Evolutionary conservation across 2,888 invertebrate genomes (phyloP), one percentile per base, ranked within the genome.

Genomic region (Peribatodes rhomboidaria): DNA sequence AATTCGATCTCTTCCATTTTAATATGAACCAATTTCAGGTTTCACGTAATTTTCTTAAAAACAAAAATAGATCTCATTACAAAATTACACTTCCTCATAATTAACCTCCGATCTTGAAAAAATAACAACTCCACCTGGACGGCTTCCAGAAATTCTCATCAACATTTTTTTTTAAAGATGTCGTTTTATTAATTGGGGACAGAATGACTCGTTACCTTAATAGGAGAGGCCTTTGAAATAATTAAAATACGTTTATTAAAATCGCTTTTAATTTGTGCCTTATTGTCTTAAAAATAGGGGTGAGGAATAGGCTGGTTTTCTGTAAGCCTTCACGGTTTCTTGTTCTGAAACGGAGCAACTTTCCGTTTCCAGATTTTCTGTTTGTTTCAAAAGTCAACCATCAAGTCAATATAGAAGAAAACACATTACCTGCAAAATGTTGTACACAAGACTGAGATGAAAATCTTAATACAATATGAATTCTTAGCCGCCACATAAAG

Each of bases 91-190:
- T 59, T 58, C 13, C 22, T 35, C 47, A 33, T 42, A 59, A 59
- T 56, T 41, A 62, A 60, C 39, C 39, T 52, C 20, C 13, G 53
- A 56, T 46, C 39, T 63, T 20, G 27, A 62, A 58, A 55, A 42
- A 57, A 62, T 68, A 66, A 62, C 46, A 64, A 50, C 57, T 54
- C 39, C 65, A 77, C 70, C 80, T 82, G 85, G 79, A 78, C 63
- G 63, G 57, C 69, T 68, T 78, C 79, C 80, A 82, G 81, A 49
- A 76, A 82, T 79, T 79, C 75, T 75, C 76, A 77, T 83, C 77
- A 79, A 80, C 78, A 77, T 72, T 81, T 79, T 84, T n/a, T 78
- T 73, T 76, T 81, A 77, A 75, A 78, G 81, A 80, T 71, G 72
- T 70, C 69, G 59, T 76, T 39, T 73, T 77, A 79, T 81, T 83